These are phyloP conservation scores for Lissonota sp. DNA, from an alignment of 2,888 invertebrate genomes.

Conservation along the genomic window DNA sequence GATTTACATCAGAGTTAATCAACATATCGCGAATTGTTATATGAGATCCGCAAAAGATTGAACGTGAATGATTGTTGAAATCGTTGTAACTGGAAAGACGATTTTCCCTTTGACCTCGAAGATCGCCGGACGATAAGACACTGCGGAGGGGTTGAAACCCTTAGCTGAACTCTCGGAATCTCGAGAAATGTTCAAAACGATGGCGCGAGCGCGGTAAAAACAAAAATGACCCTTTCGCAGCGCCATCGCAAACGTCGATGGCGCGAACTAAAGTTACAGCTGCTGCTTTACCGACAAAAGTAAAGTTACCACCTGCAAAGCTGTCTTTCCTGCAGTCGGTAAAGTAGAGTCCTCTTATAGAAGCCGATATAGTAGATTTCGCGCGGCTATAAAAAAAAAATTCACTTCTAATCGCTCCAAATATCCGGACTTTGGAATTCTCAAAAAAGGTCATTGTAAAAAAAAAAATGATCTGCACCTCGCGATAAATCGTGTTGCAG, in stretches of 20 bases:
- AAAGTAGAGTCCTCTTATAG: not conserved
- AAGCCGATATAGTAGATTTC: slow-evolving; percentile 10
- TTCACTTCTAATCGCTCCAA: no score
- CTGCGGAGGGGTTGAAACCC: slow-evolving; percentile 27
- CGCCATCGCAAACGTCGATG: slow-evolving; percentile 11
- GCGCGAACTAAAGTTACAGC: no score
- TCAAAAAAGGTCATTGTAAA: no score
- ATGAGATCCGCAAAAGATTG: not conserved
- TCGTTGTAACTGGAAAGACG: not conserved
- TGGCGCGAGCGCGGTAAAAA: slow-evolving; percentile 22
- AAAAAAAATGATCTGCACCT: no score
- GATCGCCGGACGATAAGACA: slow-evolving; percentile 35
- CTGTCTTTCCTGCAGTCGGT: no score
- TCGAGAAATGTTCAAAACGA: slow-evolving; percentile 25
- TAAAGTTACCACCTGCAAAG: no score
- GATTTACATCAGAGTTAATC: not conserved
- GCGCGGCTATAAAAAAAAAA: no score
- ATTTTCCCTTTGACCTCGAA: slow-evolving; percentile 11
- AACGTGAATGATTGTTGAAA: not conserved
- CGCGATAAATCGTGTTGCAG: slow-evolving; percentile 39
- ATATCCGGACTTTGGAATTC: no score
- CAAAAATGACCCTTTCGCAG: not conserved
- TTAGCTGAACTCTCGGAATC: not conserved
- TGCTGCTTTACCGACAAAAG: no score
- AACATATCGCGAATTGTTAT: slow-evolving; percentile 5